Evolutionary conservation across 92 coral and sea anemone genomes (phyloP).

Genomic region (Ricordea florida): DNA sequence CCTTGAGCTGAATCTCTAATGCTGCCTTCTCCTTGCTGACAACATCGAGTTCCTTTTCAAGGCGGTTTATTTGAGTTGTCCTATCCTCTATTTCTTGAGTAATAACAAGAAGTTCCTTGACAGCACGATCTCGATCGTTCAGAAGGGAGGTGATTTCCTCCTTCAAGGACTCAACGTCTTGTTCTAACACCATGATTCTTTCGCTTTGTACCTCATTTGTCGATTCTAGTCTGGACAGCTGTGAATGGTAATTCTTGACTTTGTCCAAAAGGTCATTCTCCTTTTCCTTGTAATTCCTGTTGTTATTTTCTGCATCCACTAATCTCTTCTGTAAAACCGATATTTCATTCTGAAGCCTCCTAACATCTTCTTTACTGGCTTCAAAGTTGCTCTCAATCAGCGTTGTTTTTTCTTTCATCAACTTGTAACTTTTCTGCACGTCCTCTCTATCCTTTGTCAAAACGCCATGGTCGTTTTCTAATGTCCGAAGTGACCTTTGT

Average conservation of each 20-base stretch:
- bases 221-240: conserved; percentile 75
- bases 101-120: conserved; percentile 48
- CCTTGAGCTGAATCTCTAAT: conserved; percentile 82
- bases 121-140: conserved; percentile 76
- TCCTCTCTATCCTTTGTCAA: conserved; percentile 56
- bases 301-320: conserved; percentile 57
- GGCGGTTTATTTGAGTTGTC: conserved; percentile 48
- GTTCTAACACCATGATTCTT: conserved; percentile 77
- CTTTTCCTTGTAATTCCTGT: conserved; percentile 57
- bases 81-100: conserved; percentile 53
- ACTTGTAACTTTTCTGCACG: conserved; percentile 60
- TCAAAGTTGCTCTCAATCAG: conserved; percentile 65
- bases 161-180: conserved; percentile 62
- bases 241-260: conserved; percentile 53
- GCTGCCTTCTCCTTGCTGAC: conserved; percentile 64
- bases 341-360: conserved; percentile 71
- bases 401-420: conserved; percentile 60
- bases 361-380: conserved; percentile 71
- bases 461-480: conserved; percentile 61
- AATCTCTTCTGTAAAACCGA: conserved; percentile 59
- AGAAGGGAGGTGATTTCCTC: conserved; percentile 64
- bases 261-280: conserved; percentile 65
- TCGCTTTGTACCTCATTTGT: conserved; percentile 76
- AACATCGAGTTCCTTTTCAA: conserved; percentile 71
- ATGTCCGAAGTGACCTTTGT: conserved; percentile 58